Evolutionary conservation across 2,113 vertebrate species (phyloP), one percentile per base, ranked within the genome.

Genomic region (Oncorhynchus clarkii): DNA sequence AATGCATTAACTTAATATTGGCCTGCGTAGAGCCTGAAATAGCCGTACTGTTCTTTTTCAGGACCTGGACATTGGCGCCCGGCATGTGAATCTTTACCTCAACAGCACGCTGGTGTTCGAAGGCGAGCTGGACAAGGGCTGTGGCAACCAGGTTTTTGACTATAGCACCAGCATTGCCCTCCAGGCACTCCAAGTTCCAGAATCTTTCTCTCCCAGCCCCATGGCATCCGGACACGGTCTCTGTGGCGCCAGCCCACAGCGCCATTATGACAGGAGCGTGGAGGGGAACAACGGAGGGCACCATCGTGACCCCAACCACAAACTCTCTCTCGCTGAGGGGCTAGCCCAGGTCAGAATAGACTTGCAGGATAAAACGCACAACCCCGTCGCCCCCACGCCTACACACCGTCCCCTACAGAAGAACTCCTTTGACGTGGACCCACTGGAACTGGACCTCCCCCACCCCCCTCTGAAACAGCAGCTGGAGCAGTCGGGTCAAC

Each of bases 41-140:
- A 70, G 54, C 39, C 48, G 60, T 34, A 71, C 12, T 51, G 24
- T 75, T 78, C 39, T 64, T 54, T 78, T 79, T 68, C 80, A 99
- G 98, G 95, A 96, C 66, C 93, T 98, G 66, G 93, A 95, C 59
- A 54, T 96, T 3, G 95, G 96, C 65, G 97, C 93, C 20, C 95
- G 92, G 72, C 90, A 94, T 1, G 90, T 98, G 83, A 96, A 94
- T 86, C 73, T 99, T 18, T 99, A 98, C 34, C 84, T 98, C 57
- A 94, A 98, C 89, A 93, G 95, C 89, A 94, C 86, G 0, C 87
- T 97, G 76, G 88, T 96, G 70, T 98, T 97, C 81, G 94, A 96
- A 67, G 96, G 96, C 0, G 85, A 94, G 69, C 89, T 99, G 84
- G 91, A 93, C 79, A 95, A 92, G 89, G 95, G 95, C 69, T 93